Evolutionary conservation across 2,888 invertebrate species (phyloP).

Genomic region (Dilophus febrilis): DNA sequence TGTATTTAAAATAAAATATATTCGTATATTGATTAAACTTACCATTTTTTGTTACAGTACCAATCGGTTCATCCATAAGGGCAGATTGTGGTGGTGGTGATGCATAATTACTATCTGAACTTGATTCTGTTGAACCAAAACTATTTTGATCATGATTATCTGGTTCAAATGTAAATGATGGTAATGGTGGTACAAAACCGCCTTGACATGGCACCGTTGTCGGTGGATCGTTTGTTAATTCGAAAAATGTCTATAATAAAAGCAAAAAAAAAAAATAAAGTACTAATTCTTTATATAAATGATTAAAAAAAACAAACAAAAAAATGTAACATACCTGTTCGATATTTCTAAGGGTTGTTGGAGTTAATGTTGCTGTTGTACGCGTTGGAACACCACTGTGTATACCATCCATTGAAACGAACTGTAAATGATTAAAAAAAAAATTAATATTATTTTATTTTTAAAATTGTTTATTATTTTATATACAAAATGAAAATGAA

Average conservation of each 20-base stretch:
- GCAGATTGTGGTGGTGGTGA: slow-evolving; percentile 14
- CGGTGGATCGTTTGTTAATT: slow-evolving; percentile 61
- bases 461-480: background rate
- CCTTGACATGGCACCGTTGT: slow-evolving; percentile 67
- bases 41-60: slow-evolving; percentile 11
- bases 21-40: too few species aligned
- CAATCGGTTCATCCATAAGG: slow-evolving; percentile 1
- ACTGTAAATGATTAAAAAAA: slow-evolving; percentile 43
- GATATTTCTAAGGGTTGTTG: slow-evolving; percentile 80
- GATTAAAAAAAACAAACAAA: background rate
- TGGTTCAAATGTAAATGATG: slow-evolving; percentile 23
- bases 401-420: slow-evolving; percentile 68
- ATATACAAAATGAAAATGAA: background rate
- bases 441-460: slow-evolving; percentile 10
- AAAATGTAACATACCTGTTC: slow-evolving; percentile 40
- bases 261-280: slow-evolving; percentile 1
- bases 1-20: too few species aligned
- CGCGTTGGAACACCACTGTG: slow-evolving; percentile 81
- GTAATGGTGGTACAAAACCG: slow-evolving; percentile 78
- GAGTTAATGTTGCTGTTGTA: slow-evolving; percentile 86
- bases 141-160: slow-evolving; percentile 16
- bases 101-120: slow-evolving; percentile 29
- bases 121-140: slow-evolving; percentile 26
- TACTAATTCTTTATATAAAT: background rate
- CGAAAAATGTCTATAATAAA: slow-evolving; percentile 51